A percentile compares a stretch with the other conserved stretches of the same genome.
Evolutionary conservation across 2,797 vertebrate species (phyloP).

Genomic region (Acrossocheilus wenchowensis): DNA sequence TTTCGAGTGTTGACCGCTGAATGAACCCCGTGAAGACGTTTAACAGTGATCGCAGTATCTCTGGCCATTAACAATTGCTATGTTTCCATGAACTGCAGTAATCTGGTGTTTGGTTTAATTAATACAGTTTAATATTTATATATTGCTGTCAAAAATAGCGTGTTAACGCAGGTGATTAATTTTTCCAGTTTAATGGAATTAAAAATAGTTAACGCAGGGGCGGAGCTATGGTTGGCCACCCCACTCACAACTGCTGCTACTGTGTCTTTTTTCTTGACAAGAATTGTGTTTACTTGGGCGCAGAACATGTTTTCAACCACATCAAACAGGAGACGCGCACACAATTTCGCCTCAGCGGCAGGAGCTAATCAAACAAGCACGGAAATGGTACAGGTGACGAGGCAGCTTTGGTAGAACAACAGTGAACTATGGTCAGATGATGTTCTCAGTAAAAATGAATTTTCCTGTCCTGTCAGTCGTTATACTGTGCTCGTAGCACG

Average conservation of each 20-base stretch:
- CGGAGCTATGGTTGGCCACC: not conserved
- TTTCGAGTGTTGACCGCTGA: conserved; percentile 47
- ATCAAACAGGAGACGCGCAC: not conserved
- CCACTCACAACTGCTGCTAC: not conserved
- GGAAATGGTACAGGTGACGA: not conserved
- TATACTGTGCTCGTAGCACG: not conserved
- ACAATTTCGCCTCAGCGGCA: no score
- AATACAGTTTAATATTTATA: not conserved
- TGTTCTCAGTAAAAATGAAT: not conserved
- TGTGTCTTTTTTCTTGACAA: not conserved
- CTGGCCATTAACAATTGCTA: not conserved
- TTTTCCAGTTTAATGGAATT: not conserved
- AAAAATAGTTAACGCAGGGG: not conserved
- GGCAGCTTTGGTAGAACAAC: not conserved
- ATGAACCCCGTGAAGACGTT: conserved; percentile 46
- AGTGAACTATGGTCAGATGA: not conserved
- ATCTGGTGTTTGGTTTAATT: not conserved
- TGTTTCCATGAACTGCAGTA: conserved; percentile 23
- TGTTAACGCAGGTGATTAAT: not conserved
- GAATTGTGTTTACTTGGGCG: no score
- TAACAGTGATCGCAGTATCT: not conserved
- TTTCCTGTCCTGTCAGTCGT: not conserved
- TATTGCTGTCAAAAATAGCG: not conserved
- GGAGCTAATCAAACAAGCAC: not conserved
- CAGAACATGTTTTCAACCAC: not conserved